Conservation (phyloP, 37 sponge, comb jelly and placozoan genomes). For the Halisarca cf. caerulea region DNA sequence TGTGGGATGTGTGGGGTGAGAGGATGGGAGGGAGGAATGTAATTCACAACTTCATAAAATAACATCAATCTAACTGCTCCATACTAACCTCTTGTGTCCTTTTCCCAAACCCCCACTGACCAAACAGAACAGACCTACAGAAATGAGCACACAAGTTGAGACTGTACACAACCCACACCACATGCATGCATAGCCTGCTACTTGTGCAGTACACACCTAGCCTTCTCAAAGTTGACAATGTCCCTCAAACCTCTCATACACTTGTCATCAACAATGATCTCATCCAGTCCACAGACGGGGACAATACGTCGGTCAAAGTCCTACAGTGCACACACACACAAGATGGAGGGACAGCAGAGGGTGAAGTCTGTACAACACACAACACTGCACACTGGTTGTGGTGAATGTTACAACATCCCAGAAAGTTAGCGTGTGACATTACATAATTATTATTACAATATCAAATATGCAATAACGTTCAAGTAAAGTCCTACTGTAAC, state of each 20-base stretch:
- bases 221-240: conserved; percentile 85
- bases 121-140: conserved; percentile 76
- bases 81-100: conserved; percentile 37
- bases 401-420: neutral
- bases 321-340: conserved; percentile 21
- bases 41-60: too few relatives aligned
- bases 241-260: conserved; percentile 49
- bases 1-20: too few relatives aligned
- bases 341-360: conserved; percentile 3
- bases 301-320: conserved; percentile 84
- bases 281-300: conserved; percentile 68
- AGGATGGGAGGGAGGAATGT: too few relatives aligned
- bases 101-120: conserved; percentile 85
- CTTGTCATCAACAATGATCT: conserved; percentile 56
- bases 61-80: neutral
- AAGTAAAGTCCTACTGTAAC: too few relatives aligned
- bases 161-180: neutral
- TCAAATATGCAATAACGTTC: too few relatives aligned
- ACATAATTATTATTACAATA: neutral
- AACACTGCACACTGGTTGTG: neutral
- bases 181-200: neutral
- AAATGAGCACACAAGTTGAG: neutral
- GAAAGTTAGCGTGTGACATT: too few relatives aligned
- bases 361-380: neutral
- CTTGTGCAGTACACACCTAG: conserved; percentile 39